Conservation (phyloP, 64 coral and sea anemone genomes). For the Stylophora pistillata region DNA sequence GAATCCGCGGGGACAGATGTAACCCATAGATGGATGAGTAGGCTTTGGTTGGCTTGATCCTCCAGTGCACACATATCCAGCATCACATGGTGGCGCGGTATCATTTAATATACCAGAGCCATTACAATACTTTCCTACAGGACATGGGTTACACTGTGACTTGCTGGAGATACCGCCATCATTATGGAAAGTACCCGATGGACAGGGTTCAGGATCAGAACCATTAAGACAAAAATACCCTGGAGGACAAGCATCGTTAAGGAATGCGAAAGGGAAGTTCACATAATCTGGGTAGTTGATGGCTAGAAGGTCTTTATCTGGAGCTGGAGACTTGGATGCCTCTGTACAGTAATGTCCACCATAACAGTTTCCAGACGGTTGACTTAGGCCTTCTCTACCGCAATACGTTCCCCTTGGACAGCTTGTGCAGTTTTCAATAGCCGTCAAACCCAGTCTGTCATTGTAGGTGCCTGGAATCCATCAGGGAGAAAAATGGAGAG, state of each 20-base stretch:
- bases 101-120: conserved; percentile 60
- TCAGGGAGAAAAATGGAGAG: not conserved
- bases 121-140: conserved; percentile 85
- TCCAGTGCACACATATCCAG: conserved; percentile 85
- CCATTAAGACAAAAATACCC: conserved; percentile 84
- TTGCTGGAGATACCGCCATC: conserved; percentile 72
- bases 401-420: conserved; percentile 84
- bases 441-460: conserved; percentile 55
- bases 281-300: conserved; percentile 13
- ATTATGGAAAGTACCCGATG: conserved; percentile 78
- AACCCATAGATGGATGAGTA: conserved; percentile 80
- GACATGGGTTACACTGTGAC: conserved; percentile 75
- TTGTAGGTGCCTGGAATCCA: conserved; percentile 78
- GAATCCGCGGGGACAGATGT: conserved; percentile 81
- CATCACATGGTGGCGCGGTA: conserved; percentile 59
- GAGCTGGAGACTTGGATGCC: conserved; percentile 53
- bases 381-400: conserved; percentile 61
- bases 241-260: conserved; percentile 91
- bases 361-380: conserved; percentile 59
- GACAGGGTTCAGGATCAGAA: conserved; percentile 69
- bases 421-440: conserved; percentile 75
- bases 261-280: conserved; percentile 57
- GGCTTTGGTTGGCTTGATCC: conserved; percentile 79
- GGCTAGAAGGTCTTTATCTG: conserved; percentile 67
- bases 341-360: conserved; percentile 82